Base-by-base conservation (phyloP, 2,797 vertebrate species). In the Sebastes variabilis region DNA sequence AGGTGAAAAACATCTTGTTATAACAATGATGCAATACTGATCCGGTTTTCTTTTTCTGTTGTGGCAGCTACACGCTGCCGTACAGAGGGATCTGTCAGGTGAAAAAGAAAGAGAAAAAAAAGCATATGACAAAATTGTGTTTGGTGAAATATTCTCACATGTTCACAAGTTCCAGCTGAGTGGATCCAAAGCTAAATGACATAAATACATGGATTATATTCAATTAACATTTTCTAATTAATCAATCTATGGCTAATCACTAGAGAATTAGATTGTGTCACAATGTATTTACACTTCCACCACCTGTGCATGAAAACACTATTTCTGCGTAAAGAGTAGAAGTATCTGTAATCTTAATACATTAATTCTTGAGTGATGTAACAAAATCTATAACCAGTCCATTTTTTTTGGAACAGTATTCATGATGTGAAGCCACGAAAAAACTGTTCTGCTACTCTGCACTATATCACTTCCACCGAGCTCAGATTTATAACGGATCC, bases 401-500 rank as follows among this genome's bases (percentile, higher is more conserved):
- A 9, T 70, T 46, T 60, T 49, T 24, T 56, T 46, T 46, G 42
- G 2, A 30, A 46, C 25, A 22, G 13, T 9, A 10, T 13, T 75
- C n/a, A 27, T 5, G 30, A 78, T 22, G 36, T 24, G 27, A 46
- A 59, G 72, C 59, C 18, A 56, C 12, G 30, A 29, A 29, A 62
- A 79, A 49, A 54, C 16, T 32, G 2, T 24, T 46, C 49, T 83
- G 36, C 29, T 55, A 3, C 61, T 32, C 60, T 12, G 22, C 74
- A 29, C 55, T 66, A 22, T 49, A 69, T 75, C 74, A 60, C 66
- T 52, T 66, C 58, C 59, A 46, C 34, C 49, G 7, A 66, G 69
- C 60, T 55, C 60, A 27, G 56, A 78, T 89, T 82, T 72, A 78
- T 70, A 83, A 73, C 20, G 38, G 72, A 60, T 86, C 72, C 64